Base-by-base conservation (phyloP, 1,140 invertebrate species). In the Brachionus rotundiformis region DNA sequence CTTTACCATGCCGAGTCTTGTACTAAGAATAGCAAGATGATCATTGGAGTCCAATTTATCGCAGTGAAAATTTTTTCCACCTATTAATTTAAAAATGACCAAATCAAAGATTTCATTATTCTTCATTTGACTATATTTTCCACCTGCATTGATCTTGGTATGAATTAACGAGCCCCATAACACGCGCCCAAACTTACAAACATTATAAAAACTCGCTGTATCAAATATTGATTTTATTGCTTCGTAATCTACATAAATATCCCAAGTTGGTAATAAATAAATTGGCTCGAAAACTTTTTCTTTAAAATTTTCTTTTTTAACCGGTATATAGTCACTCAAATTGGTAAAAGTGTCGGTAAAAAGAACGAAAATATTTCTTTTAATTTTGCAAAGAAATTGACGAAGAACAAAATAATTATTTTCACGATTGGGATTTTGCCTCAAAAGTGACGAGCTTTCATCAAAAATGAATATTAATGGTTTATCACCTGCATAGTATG, bases 361-460 rank as follows among this genome's bases (percentile, higher is more conserved):
- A 23, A 54, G 47, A 25, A 54, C 47, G 16, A 54, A 54, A 54
- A 54, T 25, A 23, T 54, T 19, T 54, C 47, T 8, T 23, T 7
- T 54, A 23, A 54, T 54, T 54, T 54, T 6, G 16, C 47, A 54
- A 54, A 54, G 47, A 54, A 54, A 54, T 54, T 19, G 47, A 23
- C 47, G 47, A 63, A 63, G 59, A 31, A 63, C 29, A 63, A 63
- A 63, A 63, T 63, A 31, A 63, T 63, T 63, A 16, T 7, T 63
- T 29, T 63, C 59, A 31, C 59, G 25, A 29, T 63, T 33, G 0
- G 59, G 10, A 29, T 63, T 63, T 63, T 5, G n/a, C n/a, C n/a
- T 63, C n/a, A 63, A 31, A 63, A 63, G 59, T 33, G 59, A 63
- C 11, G 59, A 31, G 27, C 59, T 63, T n/a, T 63, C 25, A 63